phyloP scores from a whole-genome alignment of 1,140 invertebrate species.

The Eufriesea mexicana region DNA sequence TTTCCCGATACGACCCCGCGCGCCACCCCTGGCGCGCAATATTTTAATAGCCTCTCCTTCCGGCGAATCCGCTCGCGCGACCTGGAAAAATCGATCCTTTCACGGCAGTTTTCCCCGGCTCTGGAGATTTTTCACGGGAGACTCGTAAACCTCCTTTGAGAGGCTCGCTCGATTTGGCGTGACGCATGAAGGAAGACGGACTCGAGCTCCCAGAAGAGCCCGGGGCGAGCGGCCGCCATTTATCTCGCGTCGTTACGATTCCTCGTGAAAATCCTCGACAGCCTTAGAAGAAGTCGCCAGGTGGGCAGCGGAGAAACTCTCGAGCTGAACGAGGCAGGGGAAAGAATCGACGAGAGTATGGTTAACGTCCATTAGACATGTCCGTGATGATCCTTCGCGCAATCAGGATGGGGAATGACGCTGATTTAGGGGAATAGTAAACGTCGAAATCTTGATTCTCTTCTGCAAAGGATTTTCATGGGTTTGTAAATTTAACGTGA shows the following conservation, averaged over 20 bases:
- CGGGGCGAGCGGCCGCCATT: not conserved
- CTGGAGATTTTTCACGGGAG: constrained; percentile 19
- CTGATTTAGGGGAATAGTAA: not conserved
- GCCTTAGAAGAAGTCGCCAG: not conserved
- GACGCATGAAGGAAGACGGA: not conserved
- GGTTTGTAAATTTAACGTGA: no score
- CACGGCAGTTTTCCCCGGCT: not conserved
- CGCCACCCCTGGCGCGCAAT: not conserved
- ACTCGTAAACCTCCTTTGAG: constrained; percentile 20
- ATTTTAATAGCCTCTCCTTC: not conserved
- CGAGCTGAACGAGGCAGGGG: not conserved
- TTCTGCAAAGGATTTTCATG: no score
- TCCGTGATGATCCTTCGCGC: not conserved
- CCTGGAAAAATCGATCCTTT: constrained; percentile 20
- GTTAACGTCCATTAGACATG: not conserved
- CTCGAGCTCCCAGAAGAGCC: not conserved
- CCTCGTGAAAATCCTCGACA: not conserved
- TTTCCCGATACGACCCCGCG: not conserved
- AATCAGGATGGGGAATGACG: not conserved
- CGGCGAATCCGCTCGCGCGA: not conserved
- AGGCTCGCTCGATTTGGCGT: constrained; percentile 11
- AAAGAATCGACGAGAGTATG: not conserved
- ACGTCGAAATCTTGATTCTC: no score
- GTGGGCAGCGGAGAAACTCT: not conserved
- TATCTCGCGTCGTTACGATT: constrained; percentile 19